These are phyloP conservation scores for Tetheella fluctuosa DNA, from an alignment of 2,888 invertebrate species.

Conservation along the genomic window DNA sequence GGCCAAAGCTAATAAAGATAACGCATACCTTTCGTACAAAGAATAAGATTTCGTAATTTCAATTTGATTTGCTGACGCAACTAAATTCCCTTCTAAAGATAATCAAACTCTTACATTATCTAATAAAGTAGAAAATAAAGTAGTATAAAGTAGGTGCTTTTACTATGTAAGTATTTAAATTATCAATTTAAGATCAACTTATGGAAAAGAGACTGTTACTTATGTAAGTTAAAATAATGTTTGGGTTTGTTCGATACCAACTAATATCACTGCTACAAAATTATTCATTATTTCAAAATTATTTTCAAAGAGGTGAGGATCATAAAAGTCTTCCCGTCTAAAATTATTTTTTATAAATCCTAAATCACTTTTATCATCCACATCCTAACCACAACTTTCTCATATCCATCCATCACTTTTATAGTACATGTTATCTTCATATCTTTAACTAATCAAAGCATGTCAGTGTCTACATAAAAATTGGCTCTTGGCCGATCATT, in stretches of 20 bases:
- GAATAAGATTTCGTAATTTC: not conserved
- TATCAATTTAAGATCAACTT: too few relatives aligned
- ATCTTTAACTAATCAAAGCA: conserved; percentile 43
- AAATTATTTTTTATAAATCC: not conserved
- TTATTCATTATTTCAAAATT: not conserved
- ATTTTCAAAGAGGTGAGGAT: not conserved
- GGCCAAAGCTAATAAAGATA: conserved; percentile 16
- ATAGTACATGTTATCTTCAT: conserved; percentile 33
- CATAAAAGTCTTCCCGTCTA: not conserved
- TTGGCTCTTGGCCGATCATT: conserved; percentile 30
- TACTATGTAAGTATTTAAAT: too few relatives aligned
- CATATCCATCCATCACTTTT: conserved; percentile 43
- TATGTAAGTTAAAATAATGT: too few relatives aligned
- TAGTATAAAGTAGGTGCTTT: too few relatives aligned
- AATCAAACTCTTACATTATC: not conserved
- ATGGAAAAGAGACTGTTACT: not conserved
- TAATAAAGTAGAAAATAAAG: too few relatives aligned
- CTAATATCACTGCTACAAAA: not conserved
- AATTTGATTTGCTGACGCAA: not conserved
- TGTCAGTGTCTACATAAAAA: conserved; percentile 43
- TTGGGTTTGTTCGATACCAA: too few relatives aligned
- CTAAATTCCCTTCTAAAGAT: not conserved
- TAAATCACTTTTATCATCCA: conserved; percentile 13
- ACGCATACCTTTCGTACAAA: conserved; percentile 6
- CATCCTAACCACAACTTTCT: conserved; percentile 22